Conservation (phyloP, 2,888 invertebrate genomes). For the Eilema caniola region DNA sequence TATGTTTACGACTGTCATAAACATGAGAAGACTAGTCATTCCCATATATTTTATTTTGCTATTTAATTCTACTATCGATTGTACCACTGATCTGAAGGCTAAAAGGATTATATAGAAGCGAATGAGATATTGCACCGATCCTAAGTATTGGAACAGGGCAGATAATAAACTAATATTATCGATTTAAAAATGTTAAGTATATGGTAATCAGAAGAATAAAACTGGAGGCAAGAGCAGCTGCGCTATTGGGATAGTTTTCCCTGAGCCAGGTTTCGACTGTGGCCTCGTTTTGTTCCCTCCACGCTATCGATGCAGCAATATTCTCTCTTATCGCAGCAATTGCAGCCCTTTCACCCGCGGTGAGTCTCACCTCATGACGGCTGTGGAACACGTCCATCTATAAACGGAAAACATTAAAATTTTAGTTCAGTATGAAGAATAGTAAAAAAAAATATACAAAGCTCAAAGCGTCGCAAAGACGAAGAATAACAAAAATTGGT, state of each 20-base stretch:
- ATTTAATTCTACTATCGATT: no score
- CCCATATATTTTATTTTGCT: no score
- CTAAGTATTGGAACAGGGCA: no score
- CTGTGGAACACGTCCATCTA: neutral
- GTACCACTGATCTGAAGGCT: no score
- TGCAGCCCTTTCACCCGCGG: neutral
- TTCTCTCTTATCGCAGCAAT: neutral
- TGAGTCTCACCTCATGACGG: neutral
- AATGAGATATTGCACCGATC: no score
- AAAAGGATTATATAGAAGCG: neutral
- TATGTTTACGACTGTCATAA: no score
- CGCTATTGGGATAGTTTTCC: neutral
- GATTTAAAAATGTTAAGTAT: constrained; percentile 1
- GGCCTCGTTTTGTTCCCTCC: neutral
- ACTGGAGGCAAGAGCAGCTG: neutral
- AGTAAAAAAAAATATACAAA: no score
- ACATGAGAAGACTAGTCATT: no score
- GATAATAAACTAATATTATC: neutral
- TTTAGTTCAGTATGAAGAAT: neutral
- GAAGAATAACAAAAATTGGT: no score
- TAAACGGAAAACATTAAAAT: neutral
- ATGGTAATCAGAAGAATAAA: neutral
- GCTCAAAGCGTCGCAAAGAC: no score
- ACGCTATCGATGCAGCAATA: neutral
- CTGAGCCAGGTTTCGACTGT: neutral